phyloP scores from a whole-genome alignment of 2,113 vertebrate species.

The Lipophrys pholis region DNA sequence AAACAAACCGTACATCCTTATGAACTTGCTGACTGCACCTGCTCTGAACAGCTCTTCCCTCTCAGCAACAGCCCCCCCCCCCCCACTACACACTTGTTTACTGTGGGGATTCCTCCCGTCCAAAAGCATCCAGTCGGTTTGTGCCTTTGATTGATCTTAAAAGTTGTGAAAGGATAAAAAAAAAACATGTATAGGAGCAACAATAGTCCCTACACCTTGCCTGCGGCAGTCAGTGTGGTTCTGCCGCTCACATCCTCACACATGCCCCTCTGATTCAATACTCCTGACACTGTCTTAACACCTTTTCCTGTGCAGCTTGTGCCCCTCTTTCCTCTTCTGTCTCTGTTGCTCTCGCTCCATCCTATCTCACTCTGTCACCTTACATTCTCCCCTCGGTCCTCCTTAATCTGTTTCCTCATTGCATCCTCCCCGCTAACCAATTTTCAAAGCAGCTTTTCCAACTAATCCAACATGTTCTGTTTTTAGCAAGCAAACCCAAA shows the following conservation, averaged over 20 bases:
- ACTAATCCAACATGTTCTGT: slow-evolving; percentile 46
- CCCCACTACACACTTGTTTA: slow-evolving; percentile 27
- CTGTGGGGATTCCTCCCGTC: slow-evolving; percentile 27
- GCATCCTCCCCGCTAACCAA: slow-evolving; percentile 32
- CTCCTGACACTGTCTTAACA: slow-evolving; percentile 50
- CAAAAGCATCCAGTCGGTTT: slow-evolving; percentile 33
- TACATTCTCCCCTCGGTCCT: slow-evolving; percentile 38
- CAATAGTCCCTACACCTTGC: slow-evolving; percentile 30
- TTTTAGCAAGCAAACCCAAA: slow-evolving; percentile 48
- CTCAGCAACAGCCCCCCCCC: no score
- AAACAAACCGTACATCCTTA: slow-evolving; percentile 51
- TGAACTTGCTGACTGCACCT: slow-evolving; percentile 48
- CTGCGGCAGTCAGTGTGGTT: slow-evolving; percentile 26
- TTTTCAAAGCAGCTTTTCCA: slow-evolving; percentile 52
- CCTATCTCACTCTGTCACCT: slow-evolving; percentile 65
- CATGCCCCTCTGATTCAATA: slow-evolving; percentile 41
- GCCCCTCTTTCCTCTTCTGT: slow-evolving; percentile 36
- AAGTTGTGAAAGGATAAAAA: slow-evolving; percentile 29
- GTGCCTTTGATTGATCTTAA: slow-evolving; percentile 40
- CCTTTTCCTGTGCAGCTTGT: slow-evolving; percentile 60
- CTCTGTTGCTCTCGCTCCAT: slow-evolving; percentile 8
- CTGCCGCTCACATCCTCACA: slow-evolving; percentile 35
- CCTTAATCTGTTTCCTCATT: slow-evolving; percentile 44
- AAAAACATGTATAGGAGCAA: slow-evolving; percentile 29
- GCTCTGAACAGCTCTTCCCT: slow-evolving; percentile 28